Evolutionary conservation across 2,888 invertebrate species (phyloP).

Genomic region (Pollenia angustigena): DNA sequence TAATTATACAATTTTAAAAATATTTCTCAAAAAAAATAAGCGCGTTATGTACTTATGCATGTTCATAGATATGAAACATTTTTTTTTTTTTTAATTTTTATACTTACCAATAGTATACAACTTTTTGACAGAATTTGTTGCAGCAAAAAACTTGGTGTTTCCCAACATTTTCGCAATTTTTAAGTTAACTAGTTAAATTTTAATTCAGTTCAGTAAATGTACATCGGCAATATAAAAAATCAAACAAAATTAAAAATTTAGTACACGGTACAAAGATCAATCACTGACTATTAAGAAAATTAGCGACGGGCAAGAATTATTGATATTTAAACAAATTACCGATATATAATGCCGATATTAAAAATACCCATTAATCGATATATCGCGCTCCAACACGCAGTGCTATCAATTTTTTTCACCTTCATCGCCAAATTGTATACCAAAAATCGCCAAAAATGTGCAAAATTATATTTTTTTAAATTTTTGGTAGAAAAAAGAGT

Average conservation of each 20-base stretch:
- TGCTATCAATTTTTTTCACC: no score
- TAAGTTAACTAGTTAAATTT: background rate
- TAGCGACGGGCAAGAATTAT: no score
- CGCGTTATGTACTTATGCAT: background rate
- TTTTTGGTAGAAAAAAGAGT: no score
- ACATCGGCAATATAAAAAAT: slow-evolving; percentile 11
- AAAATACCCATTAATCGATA: no score
- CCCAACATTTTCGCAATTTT: slow-evolving; percentile 61
- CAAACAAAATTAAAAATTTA: slow-evolving; percentile 40
- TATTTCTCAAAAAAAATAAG: background rate
- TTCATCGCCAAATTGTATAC: no score
- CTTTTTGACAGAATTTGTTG: slow-evolving; percentile 51
- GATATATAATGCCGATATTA: no score
- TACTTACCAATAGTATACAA: slow-evolving; percentile 60
- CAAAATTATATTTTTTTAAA: no score
- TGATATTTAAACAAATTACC: no score
- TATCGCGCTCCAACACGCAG: no score
- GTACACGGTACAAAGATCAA: slow-evolving; percentile 49
- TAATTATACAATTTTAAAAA: slow-evolving; percentile 15
- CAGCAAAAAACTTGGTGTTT: slow-evolving; percentile 48
- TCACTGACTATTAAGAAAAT: slow-evolving; percentile 21
- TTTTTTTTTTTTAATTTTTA: background rate
- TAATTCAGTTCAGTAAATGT: background rate
- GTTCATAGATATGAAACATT: background rate
- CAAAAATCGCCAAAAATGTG: no score